These are phyloP conservation scores for Plectropomus leopardus DNA, from an alignment of 2,113 vertebrate genomes.

Conservation along the genomic window DNA sequence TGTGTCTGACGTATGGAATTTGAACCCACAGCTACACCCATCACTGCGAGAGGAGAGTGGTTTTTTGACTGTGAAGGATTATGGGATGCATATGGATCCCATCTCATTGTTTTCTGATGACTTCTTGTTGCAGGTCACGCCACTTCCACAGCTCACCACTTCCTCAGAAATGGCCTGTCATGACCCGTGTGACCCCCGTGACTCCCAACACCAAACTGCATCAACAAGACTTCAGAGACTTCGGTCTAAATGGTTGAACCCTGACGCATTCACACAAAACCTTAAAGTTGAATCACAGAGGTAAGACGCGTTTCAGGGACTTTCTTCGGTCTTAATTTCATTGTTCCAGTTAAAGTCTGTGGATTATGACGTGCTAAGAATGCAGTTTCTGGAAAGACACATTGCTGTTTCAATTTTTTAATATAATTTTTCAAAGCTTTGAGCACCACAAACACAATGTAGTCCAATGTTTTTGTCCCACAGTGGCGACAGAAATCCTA, in stretches of 20 bases:
- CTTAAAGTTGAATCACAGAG: not conserved
- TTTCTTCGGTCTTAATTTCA: not conserved
- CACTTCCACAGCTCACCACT: constrained; percentile 36
- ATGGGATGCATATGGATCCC: constrained; percentile 57
- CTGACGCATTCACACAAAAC: not conserved
- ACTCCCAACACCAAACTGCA: constrained; percentile 12
- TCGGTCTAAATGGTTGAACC: not conserved
- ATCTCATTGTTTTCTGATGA: constrained; percentile 44
- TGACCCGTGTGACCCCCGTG: constrained; percentile 29
- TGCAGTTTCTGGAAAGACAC: not conserved
- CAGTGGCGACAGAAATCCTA: not conserved
- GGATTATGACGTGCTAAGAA: not conserved
- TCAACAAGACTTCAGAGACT: not conserved
- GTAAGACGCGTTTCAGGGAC: not conserved
- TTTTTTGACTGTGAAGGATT: constrained; percentile 44
- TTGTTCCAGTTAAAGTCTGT: not conserved
- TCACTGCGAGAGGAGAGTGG: constrained; percentile 23
- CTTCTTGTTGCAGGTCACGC: constrained; percentile 33
- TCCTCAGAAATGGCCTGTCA: constrained; percentile 16
- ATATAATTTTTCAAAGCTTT: not conserved
- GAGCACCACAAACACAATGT: not conserved
- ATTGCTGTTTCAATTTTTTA: not conserved
- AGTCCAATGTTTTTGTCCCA: not conserved
- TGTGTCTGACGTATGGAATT: constrained; percentile 57
- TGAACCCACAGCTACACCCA: constrained; percentile 52